Evolutionary conservation across 2,797 vertebrate species (phyloP), one percentile per base, ranked within the genome.

Genomic region (Champsocephalus gunnari): DNA sequence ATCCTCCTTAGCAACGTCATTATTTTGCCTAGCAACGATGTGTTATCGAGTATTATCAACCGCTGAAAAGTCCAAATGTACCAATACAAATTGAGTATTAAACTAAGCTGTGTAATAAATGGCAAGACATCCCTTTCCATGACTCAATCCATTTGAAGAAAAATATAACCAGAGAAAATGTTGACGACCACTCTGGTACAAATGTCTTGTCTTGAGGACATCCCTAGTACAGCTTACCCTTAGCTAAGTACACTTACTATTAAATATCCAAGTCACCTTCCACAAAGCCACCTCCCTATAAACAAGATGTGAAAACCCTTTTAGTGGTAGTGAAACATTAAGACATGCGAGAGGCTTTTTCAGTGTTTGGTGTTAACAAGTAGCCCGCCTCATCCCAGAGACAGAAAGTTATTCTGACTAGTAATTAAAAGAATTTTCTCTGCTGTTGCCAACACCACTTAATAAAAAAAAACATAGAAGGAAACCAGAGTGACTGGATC

Each of bases 361-460:
- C 74, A 77, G 83, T 81, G 73, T 83, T 88, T 80, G 82, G 73
- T 75, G 77, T 87, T 87, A 91, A 92, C 85, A 91, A 95, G 93
- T 75, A 85, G 85, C 82, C 74, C 3, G 67, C 79, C 82, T 91
- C 85, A 73, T 88, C 87, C 82, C 80, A 78, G 70, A 91, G 91
- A 95, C 88, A 88, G 71, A 82, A 90, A 94, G 86, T 94, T 92
- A 85, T 86, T 91, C 81, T 91, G 91, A 92, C 91, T 90, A 82
- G 85, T 92, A 94, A 95, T 95, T 94, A 95, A 94, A 95, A 94
- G 79, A 93, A 95, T 95, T 93, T 91, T 75, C 88, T 83, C 78
- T 86, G 77, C 77, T 74, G 84, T 89, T 93, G 92, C 87, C 91
- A 90, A 86, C 79, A 88, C 91, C 82, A 93, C 90, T 94, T 94